Conservation (phyloP, 2,797 vertebrate species). For the Malurus splendens region DNA sequence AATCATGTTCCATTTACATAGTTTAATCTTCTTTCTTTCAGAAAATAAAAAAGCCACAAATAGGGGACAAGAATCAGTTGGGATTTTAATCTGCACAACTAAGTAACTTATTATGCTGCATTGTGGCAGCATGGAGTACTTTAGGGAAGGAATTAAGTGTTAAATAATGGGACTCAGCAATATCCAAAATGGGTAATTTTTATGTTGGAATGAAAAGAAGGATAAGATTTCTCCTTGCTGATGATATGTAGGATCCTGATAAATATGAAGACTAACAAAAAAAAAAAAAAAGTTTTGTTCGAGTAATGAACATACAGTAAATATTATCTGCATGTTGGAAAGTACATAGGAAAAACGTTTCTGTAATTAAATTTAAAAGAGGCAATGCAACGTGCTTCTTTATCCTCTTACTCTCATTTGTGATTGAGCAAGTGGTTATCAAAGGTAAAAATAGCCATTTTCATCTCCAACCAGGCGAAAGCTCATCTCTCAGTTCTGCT, state of each 20-base stretch:
- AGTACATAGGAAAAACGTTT: not conserved
- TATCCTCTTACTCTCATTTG: constrained; percentile 1
- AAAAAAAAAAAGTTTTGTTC: not conserved
- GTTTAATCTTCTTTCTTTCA: not conserved
- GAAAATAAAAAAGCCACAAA: not conserved
- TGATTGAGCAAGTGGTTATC: constrained; percentile 1
- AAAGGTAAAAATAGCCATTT: constrained; percentile 28
- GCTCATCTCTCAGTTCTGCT: constrained; percentile 16
- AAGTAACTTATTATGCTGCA: not conserved
- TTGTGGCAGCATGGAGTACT: not conserved
- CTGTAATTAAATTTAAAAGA: not conserved
- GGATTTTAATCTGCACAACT: not conserved
- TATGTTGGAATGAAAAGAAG: not conserved
- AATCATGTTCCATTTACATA: not conserved
- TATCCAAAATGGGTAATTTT: not conserved
- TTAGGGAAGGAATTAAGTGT: not conserved
- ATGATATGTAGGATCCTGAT: not conserved
- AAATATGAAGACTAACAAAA: not conserved
- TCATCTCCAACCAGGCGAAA: constrained; percentile 16
- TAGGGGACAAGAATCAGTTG: not conserved
- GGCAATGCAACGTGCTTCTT: not conserved
- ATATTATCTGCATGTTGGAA: not conserved
- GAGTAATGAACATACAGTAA: not conserved
- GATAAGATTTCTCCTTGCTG: not conserved
- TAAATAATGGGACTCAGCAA: not conserved